Base-by-base conservation (phyloP, 2,113 vertebrate genomes). In the Hiodon alosoides region DNA sequence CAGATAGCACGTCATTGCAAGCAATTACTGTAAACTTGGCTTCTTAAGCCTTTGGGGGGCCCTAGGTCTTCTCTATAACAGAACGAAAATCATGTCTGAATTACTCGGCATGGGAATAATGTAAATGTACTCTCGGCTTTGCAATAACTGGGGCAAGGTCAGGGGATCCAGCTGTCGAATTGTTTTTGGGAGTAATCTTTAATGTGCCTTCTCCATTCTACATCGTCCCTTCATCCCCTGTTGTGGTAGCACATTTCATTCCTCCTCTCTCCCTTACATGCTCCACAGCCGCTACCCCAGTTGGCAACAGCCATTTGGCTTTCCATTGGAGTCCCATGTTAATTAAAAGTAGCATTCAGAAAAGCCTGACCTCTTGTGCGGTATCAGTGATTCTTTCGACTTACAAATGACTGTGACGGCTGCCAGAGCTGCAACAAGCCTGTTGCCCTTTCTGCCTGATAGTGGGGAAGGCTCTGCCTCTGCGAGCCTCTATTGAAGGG, bases 11-110 rank as follows among this genome's bases (percentile, higher is more conserved):
- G 84, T 87, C 83, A 80, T 83, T 86, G 76, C 78, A 85, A 84
- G 85, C 83, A 83, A 84, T 87, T 78, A 87, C 86, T 86, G 81
- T 80, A 83, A 88, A 89, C 83, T 86, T 85, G 83, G 81, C 77
- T 79, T 68, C 80, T 77, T 84, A 83, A 85, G 85, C 87, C 87
- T 86, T 87, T 79, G 74, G 78, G 81, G 65, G 76, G 72, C 55
- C 31, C 51, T 74, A 69, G 74, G 80, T 79, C 73, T 80, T 77
- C 80, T 74, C 75, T 78, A 71, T 71, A 70, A 77, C 81, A 75
- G 84, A 89, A 89, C 88, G 87, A 85, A 86, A 88, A 90, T 90
- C 85, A 86, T 84, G 85, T 87, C 86, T 89, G 91, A 90, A 90
- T 91, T 86, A 90, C 88, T 89, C 90, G 88, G 88, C 87, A 88